A percentile compares a stretch with the other conserved stretches of the same genome.
Evolutionary conservation across 2,113 vertebrate genomes (phyloP).

Genomic region (Podarcis raffonei): DNA sequence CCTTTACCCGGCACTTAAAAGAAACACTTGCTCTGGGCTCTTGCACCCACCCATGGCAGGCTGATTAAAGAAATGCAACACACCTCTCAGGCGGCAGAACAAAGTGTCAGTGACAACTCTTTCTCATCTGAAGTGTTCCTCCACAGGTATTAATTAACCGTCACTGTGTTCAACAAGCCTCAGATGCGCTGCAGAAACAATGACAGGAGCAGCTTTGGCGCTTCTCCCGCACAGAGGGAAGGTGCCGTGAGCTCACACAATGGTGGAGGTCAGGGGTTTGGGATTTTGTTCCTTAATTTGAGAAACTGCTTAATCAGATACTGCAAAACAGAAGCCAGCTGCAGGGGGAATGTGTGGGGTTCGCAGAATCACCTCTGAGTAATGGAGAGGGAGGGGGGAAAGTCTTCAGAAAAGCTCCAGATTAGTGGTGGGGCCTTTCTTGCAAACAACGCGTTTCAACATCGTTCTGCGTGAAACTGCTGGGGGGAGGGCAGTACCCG

Average conservation of each 20-base stretch:
- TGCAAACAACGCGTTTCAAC: too few relatives aligned
- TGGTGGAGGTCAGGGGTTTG: background rate
- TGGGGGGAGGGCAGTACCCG: too few relatives aligned
- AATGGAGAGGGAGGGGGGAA: too few relatives aligned
- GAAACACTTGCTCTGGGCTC: background rate
- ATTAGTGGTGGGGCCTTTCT: background rate
- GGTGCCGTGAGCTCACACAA: too few relatives aligned
- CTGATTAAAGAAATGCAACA: background rate
- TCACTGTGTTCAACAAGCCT: slow-evolving; percentile 10
- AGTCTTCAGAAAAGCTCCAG: background rate
- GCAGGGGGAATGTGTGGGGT: background rate
- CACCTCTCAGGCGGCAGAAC: background rate
- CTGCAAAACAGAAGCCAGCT: background rate
- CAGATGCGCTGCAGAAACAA: background rate
- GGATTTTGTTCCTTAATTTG: background rate
- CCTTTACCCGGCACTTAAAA: background rate
- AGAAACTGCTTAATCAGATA: background rate
- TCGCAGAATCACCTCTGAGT: too few relatives aligned
- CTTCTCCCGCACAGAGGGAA: background rate
- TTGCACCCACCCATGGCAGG: background rate
- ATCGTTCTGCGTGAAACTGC: too few relatives aligned
- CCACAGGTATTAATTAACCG: background rate
- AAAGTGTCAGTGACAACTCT: background rate
- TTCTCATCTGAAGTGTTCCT: slow-evolving; percentile 25
- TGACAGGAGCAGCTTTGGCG: background rate